Conservation (phyloP, 2,888 invertebrate species). For the Nomada ferruginata region DNA sequence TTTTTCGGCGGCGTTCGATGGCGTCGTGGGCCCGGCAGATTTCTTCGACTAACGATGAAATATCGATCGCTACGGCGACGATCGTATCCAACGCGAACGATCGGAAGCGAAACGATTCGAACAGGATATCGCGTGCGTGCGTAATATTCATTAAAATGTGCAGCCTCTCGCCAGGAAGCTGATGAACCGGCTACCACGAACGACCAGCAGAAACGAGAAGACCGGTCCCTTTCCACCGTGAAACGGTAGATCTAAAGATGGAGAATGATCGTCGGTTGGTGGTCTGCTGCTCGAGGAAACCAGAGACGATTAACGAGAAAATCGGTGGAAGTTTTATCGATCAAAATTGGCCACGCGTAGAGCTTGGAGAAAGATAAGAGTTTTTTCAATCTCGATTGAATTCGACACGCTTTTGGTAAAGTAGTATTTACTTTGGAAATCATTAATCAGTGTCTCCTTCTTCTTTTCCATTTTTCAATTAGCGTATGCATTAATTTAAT, state of each 20-base stretch:
- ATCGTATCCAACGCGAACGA: constrained; percentile 30
- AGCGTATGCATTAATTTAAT: no score
- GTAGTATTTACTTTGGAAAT: no score
- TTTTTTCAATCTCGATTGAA: neutral
- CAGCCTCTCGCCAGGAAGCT: constrained; percentile 66
- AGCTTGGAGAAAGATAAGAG: neutral
- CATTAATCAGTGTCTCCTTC: no score
- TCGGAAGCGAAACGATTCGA: constrained; percentile 59
- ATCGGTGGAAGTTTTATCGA: neutral
- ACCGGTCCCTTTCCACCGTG: constrained; percentile 22
- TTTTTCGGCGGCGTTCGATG: neutral
- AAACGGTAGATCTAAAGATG: constrained; percentile 12
- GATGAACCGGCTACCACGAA: constrained; percentile 70
- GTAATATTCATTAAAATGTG: constrained; percentile 80
- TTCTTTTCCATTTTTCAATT: no score
- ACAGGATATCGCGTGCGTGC: constrained; percentile 74
- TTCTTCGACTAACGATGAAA: constrained; percentile 59
- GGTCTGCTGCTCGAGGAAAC: neutral
- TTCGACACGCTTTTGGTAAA: no score
- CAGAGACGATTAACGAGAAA: neutral
- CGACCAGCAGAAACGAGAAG: constrained; percentile 41
- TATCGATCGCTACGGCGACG: constrained; percentile 47
- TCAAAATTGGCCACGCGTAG: neutral
- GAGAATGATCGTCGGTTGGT: constrained; percentile 6
- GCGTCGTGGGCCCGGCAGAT: constrained; percentile 41